phyloP scores from a whole-genome alignment of 2,888 invertebrate genomes.

The Cryptus armator region DNA sequence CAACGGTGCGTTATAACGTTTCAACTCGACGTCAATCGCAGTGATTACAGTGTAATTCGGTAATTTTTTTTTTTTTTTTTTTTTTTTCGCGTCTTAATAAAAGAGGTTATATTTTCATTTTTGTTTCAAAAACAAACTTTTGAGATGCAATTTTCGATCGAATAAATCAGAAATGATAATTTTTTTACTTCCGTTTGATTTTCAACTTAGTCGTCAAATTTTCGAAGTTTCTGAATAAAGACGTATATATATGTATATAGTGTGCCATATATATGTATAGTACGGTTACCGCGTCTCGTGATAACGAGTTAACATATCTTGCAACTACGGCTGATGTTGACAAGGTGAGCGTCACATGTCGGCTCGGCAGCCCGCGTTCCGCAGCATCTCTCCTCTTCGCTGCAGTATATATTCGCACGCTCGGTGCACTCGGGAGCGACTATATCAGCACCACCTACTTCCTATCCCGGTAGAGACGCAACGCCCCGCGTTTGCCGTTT shows the following conservation, averaged over 20 bases:
- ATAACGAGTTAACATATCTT: constrained; percentile 50
- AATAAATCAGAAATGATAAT: neutral
- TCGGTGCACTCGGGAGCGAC: constrained; percentile 13
- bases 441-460: neutral
- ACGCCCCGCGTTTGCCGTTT: constrained; percentile 35
- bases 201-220: constrained; percentile 26
- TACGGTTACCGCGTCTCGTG: constrained; percentile 18
- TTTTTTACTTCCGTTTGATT: neutral
- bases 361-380: constrained; percentile 37
- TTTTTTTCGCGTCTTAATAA: neutral
- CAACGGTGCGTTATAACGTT: neutral
- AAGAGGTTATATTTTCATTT: too few species aligned
- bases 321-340: constrained; percentile 47
- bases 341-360: constrained; percentile 36
- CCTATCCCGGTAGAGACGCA: constrained; percentile 12
- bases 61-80: neutral
- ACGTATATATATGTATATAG: too few species aligned
- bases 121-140: too few species aligned
- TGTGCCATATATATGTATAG: neutral
- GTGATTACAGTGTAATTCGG: neutral
- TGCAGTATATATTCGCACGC: constrained; percentile 52
- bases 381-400: constrained; percentile 34
- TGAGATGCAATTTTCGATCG: neutral
- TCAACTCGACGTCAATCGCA: neutral
- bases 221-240: neutral